Evolutionary conservation across 2,797 vertebrate genomes (phyloP).

Genomic region (Semaprochilodus insignis): DNA sequence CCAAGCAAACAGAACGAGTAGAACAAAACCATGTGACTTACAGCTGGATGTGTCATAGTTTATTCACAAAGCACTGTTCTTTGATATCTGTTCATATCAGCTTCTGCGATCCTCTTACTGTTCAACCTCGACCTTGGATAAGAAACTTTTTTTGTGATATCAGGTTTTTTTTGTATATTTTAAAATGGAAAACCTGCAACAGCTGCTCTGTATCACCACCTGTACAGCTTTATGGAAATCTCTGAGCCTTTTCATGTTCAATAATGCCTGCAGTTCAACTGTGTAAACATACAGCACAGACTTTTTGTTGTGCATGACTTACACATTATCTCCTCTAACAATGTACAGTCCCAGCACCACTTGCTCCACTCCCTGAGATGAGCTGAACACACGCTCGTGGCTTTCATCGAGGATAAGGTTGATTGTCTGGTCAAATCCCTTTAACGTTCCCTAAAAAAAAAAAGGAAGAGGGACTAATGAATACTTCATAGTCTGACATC

Average conservation of each 20-base stretch:
- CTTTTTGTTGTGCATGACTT: conserved; percentile 71
- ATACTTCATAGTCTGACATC: background rate
- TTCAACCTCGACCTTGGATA: too few relatives aligned
- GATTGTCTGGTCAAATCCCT: conserved; percentile 99
- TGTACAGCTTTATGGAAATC: background rate
- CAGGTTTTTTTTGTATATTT: too few relatives aligned
- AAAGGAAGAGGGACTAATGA: conserved; percentile 3
- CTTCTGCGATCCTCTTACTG: too few relatives aligned
- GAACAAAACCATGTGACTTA: too few relatives aligned
- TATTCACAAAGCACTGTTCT: too few relatives aligned
- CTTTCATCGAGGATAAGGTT: conserved; percentile 99
- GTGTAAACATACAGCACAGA: background rate
- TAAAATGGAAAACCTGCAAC: background rate
- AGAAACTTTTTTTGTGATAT: too few relatives aligned
- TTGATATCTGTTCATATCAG: too few relatives aligned
- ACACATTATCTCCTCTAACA: conserved; percentile 98
- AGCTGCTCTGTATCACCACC: background rate
- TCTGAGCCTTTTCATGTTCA: background rate
- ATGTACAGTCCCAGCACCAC: conserved; percentile 98
- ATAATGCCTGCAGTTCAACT: background rate
- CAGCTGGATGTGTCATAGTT: too few relatives aligned
- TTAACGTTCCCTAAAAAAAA: conserved; percentile 88
- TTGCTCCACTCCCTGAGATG: conserved; percentile 97
- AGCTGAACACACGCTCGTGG: conserved; percentile 98
- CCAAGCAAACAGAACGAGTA: too few relatives aligned